Conservation (phyloP, 2,888 invertebrate species). For the Pristionchus entomophagus region DNA sequence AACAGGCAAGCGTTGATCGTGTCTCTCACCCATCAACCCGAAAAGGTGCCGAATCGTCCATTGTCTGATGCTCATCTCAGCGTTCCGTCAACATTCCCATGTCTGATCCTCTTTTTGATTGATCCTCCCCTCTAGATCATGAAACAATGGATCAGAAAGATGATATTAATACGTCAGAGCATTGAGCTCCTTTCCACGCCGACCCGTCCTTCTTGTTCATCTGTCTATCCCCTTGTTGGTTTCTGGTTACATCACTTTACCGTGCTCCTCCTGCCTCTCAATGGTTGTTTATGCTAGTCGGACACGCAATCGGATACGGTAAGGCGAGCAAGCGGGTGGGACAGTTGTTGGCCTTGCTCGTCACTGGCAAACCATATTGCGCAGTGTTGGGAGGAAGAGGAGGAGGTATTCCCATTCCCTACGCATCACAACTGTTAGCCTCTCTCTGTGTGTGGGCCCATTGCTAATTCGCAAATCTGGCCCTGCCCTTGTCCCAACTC, state of each 20-base stretch:
- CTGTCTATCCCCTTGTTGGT: background rate
- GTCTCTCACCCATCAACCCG: background rate
- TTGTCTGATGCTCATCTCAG: background rate
- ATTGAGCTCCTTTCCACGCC: too few relatives aligned
- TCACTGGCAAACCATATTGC: background rate
- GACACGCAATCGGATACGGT: conserved; percentile 17
- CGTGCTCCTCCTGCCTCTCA: background rate
- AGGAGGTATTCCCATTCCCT: too few relatives aligned
- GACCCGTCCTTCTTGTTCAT: too few relatives aligned
- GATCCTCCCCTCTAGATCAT: too few relatives aligned
- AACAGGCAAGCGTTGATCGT: background rate
- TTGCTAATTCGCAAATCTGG: background rate
- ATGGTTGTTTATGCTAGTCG: conserved; percentile 8
- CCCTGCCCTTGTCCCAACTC: background rate
- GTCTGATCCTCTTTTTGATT: too few relatives aligned
- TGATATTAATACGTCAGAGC: too few relatives aligned
- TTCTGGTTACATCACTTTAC: conserved; percentile 8
- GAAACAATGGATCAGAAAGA: too few relatives aligned
- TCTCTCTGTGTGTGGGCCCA: background rate
- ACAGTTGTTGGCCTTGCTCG: conserved; percentile 27
- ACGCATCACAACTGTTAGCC: background rate
- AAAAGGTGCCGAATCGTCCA: background rate
- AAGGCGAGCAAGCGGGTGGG: background rate
- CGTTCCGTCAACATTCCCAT: background rate
- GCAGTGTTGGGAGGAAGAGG: background rate